A percentile compares a stretch with the other conserved stretches of the same genome.
phyloP scores from a whole-genome alignment of 2,888 invertebrate species.

The Ceratothoa steindachneri region DNA sequence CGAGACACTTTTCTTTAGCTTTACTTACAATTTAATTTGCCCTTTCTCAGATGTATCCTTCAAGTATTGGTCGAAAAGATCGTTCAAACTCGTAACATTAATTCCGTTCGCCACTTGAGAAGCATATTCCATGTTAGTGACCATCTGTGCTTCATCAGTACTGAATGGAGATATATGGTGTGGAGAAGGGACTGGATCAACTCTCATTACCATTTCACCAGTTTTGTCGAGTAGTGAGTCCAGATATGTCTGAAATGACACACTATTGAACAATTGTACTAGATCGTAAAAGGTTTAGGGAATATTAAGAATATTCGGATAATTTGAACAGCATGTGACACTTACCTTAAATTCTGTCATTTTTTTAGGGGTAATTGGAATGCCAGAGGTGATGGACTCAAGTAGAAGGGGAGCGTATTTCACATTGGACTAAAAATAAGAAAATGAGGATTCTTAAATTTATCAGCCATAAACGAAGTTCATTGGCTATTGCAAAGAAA shows the following conservation, averaged over 20 bases:
- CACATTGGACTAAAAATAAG: not conserved
- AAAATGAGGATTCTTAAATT: no score
- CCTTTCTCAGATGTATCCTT: not conserved
- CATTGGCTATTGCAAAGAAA: not conserved
- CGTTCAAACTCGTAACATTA: not conserved
- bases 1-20: no score
- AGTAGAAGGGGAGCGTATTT: not conserved
- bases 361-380: no score
- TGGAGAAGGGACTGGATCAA: not conserved
- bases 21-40: not conserved
- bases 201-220: not conserved
- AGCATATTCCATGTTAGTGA: not conserved
- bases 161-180: not conserved
- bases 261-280: no score
- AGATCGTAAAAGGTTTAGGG: no score
- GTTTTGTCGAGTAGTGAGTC: not conserved
- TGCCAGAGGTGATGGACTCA: not conserved
- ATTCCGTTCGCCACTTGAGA: not conserved
- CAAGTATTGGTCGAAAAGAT: not conserved
- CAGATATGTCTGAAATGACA: no score
- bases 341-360: no score
- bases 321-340: no score
- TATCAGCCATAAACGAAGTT: no score
- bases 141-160: not conserved
- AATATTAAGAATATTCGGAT: no score